phyloP scores from a whole-genome alignment of 1,140 invertebrate genomes.

The Popillia japonica region DNA sequence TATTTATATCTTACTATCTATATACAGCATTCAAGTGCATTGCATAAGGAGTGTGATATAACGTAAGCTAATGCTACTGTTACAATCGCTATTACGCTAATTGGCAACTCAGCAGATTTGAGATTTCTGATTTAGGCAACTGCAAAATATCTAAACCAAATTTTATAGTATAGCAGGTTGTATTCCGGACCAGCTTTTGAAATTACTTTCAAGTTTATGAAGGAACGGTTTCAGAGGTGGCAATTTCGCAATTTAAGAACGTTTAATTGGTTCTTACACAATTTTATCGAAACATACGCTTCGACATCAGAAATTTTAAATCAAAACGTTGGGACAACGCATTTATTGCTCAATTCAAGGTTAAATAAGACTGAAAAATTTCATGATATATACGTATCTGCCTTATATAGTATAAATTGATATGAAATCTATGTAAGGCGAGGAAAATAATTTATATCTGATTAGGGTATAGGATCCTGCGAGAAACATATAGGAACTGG shows the following conservation, averaged over 20 bases:
- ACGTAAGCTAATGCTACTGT: not conserved
- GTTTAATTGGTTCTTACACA: not conserved
- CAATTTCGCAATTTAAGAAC: not conserved
- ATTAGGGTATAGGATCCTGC: too few species aligned
- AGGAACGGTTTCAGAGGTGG: not conserved
- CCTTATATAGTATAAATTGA: not conserved
- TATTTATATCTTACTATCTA: too few species aligned
- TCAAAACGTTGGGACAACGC: not conserved
- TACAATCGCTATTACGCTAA: conserved; percentile 6
- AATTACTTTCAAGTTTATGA: not conserved
- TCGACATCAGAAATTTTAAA: not conserved
- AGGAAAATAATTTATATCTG: too few species aligned
- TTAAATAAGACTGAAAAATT: not conserved
- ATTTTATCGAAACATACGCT: not conserved
- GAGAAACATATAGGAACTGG: too few species aligned
- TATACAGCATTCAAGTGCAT: too few species aligned
- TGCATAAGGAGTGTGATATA: too few species aligned
- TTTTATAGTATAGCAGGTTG: not conserved
- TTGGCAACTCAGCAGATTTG: not conserved
- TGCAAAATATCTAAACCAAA: not conserved
- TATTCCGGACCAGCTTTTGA: not conserved
- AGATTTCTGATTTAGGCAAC: not conserved
- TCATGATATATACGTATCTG: not conserved
- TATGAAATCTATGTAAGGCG: too few species aligned
- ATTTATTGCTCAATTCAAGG: not conserved